Evolutionary conservation across 2,797 vertebrate species (phyloP), one percentile per base, ranked within the genome.

Genomic region (Ficedula albicollis): DNA sequence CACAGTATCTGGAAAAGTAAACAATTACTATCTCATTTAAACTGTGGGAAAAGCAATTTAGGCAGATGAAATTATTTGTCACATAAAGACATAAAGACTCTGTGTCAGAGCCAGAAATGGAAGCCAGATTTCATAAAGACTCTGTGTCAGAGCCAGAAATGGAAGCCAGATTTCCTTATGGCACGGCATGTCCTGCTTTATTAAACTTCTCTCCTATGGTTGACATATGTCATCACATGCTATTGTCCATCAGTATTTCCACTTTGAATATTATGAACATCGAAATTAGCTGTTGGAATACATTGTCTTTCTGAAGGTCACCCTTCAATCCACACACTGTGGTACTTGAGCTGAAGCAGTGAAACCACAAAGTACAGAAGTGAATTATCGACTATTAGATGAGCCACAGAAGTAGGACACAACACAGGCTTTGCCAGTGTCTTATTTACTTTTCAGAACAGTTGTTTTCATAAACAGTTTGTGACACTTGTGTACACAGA

Each of bases 401-500:
- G 55, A 91, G 39, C 62, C 66, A 49, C 68, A 67, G 66, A 96
- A 96, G 26, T 91, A 87, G 95, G 87, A 80, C 91, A 90, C 85
- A 78, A 43, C 36, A 27, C 70, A 29, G 7, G 23, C 76, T 62
- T 90, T 93, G 72, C 79, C 46, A 69, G 66, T 34, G 36, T 78
- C 84, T 96, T 93, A 77, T 75, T 93, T 95, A 82, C 52, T 94
- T 95, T 92, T 82, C 89, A 76, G 60, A 91, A 78, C 76, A 79
- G 62, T 77, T 94, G 62, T 89, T 96, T 95, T 91, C 87, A 76
- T 93, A 82, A 95, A 87, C 83, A 90, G 70, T 84, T 93, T 93
- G 74, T 87, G 92, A 90, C 10, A 60, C 76, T 93, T 83, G 25
- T 92, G 73, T 93, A 58, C 81, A 66, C 84, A 77, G 84, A 95